Evolutionary conservation across 2,888 invertebrate species (phyloP), one percentile per base, ranked within the genome.

Genomic region (Acrobasis repandana): DNA sequence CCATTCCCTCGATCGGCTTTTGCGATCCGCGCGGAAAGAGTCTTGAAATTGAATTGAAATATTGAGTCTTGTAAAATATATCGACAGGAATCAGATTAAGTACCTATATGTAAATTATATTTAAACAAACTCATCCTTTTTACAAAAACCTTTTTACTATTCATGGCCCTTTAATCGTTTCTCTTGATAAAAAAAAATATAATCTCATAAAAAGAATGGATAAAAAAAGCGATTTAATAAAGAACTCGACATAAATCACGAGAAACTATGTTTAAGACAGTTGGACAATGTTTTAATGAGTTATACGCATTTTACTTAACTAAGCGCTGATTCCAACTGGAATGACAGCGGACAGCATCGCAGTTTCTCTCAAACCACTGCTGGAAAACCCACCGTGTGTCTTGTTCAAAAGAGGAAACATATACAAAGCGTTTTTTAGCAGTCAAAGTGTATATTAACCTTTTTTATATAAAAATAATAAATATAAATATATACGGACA

Each of bases 231-330:
- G 49, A 58, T 47, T 52, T 48, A 51, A 58, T 20, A 56, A 63
- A 61, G 56, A 61, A 56, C 34, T 63, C 61, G 58, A 59, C 58
- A 67, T 65, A 68, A 67, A 69, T 71, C 66, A 66, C 61, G 51
- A 62, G 56, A 49, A 67, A 65, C 66, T 61, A 60, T 57, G 64
- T 65, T 58, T 61, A 58, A 51, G 66, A 67, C 65, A 65, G 51
- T n/a, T 28, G 38, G 58, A 63, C 65, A 62, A 67, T 67, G 66
- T 66, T 68, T 67, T 68, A 69, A 63, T 65, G 67, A 69, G 68
- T 66, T 70, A 68, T 71, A 65, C 36, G 61, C 36, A n/a, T n/a
- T n/a, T 51, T 60, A 34, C 54, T 11, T 52, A 51, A 20, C 11
- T 49, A 20, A 51, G 48, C 28, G 28, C 28, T 8, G 28, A 28